Evolutionary conservation across 1,140 invertebrate genomes (phyloP), one percentile per base, ranked within the genome.

Genomic region (Cyclargus thomasi): DNA sequence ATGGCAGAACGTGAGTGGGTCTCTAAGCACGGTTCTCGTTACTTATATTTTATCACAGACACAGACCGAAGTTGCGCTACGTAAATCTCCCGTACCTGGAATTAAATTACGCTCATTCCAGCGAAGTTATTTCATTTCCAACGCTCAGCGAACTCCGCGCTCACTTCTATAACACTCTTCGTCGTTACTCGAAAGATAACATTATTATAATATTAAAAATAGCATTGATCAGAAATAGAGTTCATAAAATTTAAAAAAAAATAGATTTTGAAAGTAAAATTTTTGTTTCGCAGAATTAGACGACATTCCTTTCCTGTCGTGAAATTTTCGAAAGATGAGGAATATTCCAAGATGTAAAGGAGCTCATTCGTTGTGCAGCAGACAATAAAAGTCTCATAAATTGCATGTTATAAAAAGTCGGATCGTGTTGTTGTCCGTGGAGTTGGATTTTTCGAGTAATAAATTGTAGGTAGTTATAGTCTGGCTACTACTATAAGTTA

Each of bases 41-140:
- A 59, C 18, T 21, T 59, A 59, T 20, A 59, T 21, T 59, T 11
- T 18, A 20, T 10, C 17, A 18, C 10, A 59, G 18, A 55, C 16
- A 55, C n/a, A 59, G 17, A 20, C 18, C 10, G 18, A 59, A 18
- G 18, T 59, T 20, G 10, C 17, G 55, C 55, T 21, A 59, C 55
- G 20, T 20, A 59, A 59, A 59, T 59, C 55, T 21, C 5, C 1
- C 55, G 1, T 18, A 59, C 55, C 55, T 59, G 55, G 18, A 59
- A 20, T 21, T 18, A 59, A 59, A 55, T 55, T 18, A 59, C 18
- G 55, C 18, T 59, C 55, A 20, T 59, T 59, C 17, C 55, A 20
- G 55, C 20, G 18, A 59, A 59, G 55, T 59, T 59, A 59, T 59
- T 59, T 59, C 18, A 59, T 59, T 20, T 59, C 55, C 17, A 59